A percentile compares a stretch with the other conserved stretches of the same genome.
These are phyloP conservation scores for Poecilia latipinna DNA, from an alignment of 2,113 vertebrate genomes.

Conservation along the genomic window DNA sequence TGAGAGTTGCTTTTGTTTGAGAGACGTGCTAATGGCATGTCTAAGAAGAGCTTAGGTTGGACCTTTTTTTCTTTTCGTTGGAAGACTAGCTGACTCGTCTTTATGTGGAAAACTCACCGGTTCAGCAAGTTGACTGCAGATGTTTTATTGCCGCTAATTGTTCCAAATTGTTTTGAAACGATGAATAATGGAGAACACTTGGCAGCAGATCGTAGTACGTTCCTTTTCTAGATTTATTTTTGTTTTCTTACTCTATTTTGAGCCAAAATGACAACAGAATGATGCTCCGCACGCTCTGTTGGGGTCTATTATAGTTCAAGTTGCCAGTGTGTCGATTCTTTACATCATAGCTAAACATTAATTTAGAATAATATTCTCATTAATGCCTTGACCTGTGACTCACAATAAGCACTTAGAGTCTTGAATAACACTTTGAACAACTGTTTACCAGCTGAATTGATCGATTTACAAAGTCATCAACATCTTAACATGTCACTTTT, in stretches of 20 bases:
- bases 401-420: too few relatives aligned
- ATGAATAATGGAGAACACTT: not conserved
- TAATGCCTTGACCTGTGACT: too few relatives aligned
- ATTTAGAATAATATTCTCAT: too few relatives aligned
- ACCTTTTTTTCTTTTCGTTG: not conserved
- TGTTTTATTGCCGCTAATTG: not conserved
- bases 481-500: too few relatives aligned
- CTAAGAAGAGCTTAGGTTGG: not conserved
- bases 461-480: too few relatives aligned
- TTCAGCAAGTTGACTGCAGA: not conserved
- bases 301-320: not conserved
- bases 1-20: not conserved
- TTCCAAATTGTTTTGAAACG: not conserved
- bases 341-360: too few relatives aligned
- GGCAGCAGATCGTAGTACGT: not conserved
- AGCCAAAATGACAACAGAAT: not conserved
- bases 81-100: not conserved
- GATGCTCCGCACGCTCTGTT: not conserved
- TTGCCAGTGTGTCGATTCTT: too few relatives aligned
- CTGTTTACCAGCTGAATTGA: too few relatives aligned
- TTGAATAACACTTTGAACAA: too few relatives aligned
- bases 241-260: not conserved
- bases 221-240: not conserved
- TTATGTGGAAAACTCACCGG: not conserved
- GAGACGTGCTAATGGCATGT: not conserved